Base-by-base conservation (phyloP, 2,888 invertebrate genomes). In the Drosophila crucigera region DNA sequence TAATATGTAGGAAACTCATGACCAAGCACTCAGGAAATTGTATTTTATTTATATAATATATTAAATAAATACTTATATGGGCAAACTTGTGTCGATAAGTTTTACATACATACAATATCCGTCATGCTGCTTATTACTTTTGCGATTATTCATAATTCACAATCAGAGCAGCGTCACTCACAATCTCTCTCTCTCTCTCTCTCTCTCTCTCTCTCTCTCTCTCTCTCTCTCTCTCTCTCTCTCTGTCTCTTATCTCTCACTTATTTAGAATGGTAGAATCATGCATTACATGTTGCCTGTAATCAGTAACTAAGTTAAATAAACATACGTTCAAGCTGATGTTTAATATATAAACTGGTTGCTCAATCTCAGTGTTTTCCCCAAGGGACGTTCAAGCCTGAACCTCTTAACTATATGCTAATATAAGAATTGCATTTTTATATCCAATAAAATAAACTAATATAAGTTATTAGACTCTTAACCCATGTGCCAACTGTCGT, bases 61-160 rank as follows among this genome's bases (percentile, higher is more conserved):
- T 25, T 4, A 47, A 16, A 47, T 30, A 61, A 14, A 50, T 73
- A 39, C 16, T 59, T 28, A 58, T 59, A 62, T 14, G 25, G 9
- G 22, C 19, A 54, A 66, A 80, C 73, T 77, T 52, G 30, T 47
- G 16, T 52, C 63, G 73, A 81, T 80, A 80, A 76, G 66, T 66
- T 52, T 56, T 39, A 52, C 50, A 52, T 63, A 47, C 28, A 41
- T 28, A 41, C 25, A 50, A 35, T 56, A 28, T 47, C 25, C 53
- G 55, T 78, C 79, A 77, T 53, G 63, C 37, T 39, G 54, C 11
- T 50, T 60, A 25, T 67, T 50, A 47, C 22, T 22, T 52, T 19
- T 67, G 52, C 10, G 67, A 56, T 80, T 78, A 75, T 67, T 76
- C 77, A 71, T 60, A 59, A 71, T 61, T 61, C 25, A n/a, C 28